These are phyloP conservation scores for Lycaena phlaeas DNA, from an alignment of 2,888 invertebrate species.

Conservation along the genomic window DNA sequence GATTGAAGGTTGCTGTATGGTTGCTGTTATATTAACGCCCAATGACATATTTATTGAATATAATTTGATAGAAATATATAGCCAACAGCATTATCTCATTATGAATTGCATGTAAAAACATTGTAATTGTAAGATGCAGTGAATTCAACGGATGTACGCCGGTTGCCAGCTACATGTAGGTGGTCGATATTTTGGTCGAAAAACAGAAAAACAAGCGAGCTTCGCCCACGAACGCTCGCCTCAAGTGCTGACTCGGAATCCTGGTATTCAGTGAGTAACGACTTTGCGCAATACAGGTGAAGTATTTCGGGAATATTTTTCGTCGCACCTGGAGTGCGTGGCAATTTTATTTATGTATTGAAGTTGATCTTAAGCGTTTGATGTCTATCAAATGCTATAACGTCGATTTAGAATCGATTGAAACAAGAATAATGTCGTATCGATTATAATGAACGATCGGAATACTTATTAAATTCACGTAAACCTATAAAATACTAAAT, in stretches of 20 bases:
- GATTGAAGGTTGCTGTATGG: too few relatives aligned
- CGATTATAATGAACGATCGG: too few relatives aligned
- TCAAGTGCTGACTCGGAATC: slow-evolving; percentile 35
- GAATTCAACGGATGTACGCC: slow-evolving; percentile 20
- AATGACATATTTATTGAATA: too few relatives aligned
- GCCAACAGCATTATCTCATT: neutral
- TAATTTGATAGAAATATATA: neutral
- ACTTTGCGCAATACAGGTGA: slow-evolving; percentile 52
- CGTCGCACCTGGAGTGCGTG: slow-evolving; percentile 6
- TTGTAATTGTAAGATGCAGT: slow-evolving; percentile 21
- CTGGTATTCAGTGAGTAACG: slow-evolving; percentile 50
- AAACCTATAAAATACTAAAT: too few relatives aligned
- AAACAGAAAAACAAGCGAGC: slow-evolving; percentile 35
- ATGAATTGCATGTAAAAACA: slow-evolving; percentile 16
- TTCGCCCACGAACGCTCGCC: slow-evolving; percentile 33
- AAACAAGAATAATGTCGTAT: too few relatives aligned
- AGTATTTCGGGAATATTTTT: slow-evolving; percentile 33
- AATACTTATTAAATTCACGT: too few relatives aligned
- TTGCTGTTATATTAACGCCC: too few relatives aligned
- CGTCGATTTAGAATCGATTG: too few relatives aligned
- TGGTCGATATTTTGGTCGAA: slow-evolving; percentile 48
- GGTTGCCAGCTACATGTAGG: slow-evolving; percentile 45
- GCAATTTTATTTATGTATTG: too few relatives aligned
- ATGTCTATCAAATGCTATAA: too few relatives aligned
- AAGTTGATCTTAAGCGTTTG: too few relatives aligned